Evolutionary conservation across 1,140 invertebrate genomes (phyloP), one percentile per base, ranked within the genome.

Genomic region (Drosophila sproati): DNA sequence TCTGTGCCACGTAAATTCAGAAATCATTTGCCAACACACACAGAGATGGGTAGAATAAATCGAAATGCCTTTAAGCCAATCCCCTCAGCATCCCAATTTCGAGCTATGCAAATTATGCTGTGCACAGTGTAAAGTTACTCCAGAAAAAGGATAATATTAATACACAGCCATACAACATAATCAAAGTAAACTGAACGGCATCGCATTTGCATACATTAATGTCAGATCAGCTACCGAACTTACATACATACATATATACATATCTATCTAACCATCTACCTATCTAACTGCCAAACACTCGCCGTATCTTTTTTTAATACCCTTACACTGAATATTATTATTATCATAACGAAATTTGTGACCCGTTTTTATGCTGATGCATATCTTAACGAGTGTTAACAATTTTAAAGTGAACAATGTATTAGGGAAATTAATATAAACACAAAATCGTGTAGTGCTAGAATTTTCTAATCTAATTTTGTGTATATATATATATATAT

Each of bases 121-220:
- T n/a, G 56, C 59, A 52, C 52, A 50, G 83, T 70, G 80, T 89
- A 77, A 83, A 78, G 77, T 88, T 88, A 88, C 83, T 74, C 55
- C 68, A 78, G 57, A 74, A 70, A 69, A 81, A 76, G 85, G 80
- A 87, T 87, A 80, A 82, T 83, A 83, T 82, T 80, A 82, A 73
- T 80, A 88, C 59, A 63, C 72, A 69, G 54, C 45, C 52, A 35
- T 41, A 62, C 83, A 88, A 80, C 85, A 88, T 88, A 88, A 88
- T 88, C 85, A 79, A 82, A 77, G 80, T 20, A 48, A 78, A 87
- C 62, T 63, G 61, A 74, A 64, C 47, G 63, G 59, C 68, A 74
- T 69, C 62, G 85, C 80, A 88, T 88, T 88, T 88, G 85, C 83
- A 88, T 88, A 88, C 63, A 88, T 88, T 88, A 88, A 70, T 67